These are phyloP conservation scores for Sminthurides bifidus DNA, from an alignment of 1,140 invertebrate species.

Conservation along the genomic window DNA sequence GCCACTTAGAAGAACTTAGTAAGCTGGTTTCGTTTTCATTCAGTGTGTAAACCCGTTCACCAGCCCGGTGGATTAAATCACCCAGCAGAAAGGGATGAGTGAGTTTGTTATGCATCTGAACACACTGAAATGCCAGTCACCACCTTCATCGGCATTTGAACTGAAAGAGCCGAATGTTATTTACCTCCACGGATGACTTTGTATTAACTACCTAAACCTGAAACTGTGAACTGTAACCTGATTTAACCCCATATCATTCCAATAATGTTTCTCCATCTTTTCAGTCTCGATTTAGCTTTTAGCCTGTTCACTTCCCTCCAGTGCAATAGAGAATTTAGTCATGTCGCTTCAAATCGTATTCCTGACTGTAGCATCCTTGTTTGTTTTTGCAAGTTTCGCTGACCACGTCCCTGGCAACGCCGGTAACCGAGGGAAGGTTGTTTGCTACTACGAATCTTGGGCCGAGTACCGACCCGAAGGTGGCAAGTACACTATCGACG, in stretches of 20 bases:
- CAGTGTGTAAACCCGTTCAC: too few species aligned
- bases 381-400: neutral
- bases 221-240: neutral
- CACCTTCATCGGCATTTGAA: too few species aligned
- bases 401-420: conserved; percentile 14
- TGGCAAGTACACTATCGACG: conserved; percentile 36
- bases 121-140: too few species aligned
- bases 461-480: conserved; percentile 34
- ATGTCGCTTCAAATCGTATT: neutral
- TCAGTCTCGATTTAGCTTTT: neutral
- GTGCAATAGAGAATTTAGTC: too few species aligned
- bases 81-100: too few species aligned
- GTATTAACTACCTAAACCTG: neutral
- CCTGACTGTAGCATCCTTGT: neutral
- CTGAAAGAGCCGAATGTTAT: neutral
- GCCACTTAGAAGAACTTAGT: too few species aligned
- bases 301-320: too few species aligned
- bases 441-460: conserved; percentile 64
- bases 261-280: neutral
- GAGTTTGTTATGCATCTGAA: too few species aligned
- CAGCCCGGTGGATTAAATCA: too few species aligned
- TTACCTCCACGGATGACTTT: too few species aligned
- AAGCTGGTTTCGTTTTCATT: too few species aligned
- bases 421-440: conserved; percentile 47
- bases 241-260: neutral